Conservation (phyloP, 2,113 vertebrate species). For the Platysteira castanea region DNA sequence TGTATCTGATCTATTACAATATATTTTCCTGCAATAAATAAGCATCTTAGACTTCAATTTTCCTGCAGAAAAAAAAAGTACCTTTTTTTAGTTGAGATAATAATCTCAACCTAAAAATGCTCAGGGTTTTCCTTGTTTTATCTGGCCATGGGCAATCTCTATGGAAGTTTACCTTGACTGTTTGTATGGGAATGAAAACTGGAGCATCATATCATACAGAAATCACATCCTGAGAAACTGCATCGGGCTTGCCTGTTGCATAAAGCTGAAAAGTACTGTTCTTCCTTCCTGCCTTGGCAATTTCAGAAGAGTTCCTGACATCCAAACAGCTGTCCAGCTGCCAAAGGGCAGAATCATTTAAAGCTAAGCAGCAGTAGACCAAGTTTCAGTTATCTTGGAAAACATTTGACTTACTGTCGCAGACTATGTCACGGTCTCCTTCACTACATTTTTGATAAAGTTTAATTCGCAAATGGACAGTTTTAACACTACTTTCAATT, state of each 20-base stretch:
- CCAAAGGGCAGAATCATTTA: background rate
- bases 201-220: background rate
- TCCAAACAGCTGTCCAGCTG: background rate
- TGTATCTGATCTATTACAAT: background rate
- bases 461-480: background rate
- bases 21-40: background rate
- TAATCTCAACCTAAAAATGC: background rate
- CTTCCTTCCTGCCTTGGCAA: background rate
- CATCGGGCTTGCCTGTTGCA: background rate
- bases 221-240: background rate
- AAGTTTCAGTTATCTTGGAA: background rate
- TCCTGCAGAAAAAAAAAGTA: background rate
- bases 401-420: background rate
- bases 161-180: background rate
- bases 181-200: background rate
- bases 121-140: background rate
- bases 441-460: background rate
- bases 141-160: background rate
- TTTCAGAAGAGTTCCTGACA: background rate
- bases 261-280: background rate
- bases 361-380: background rate
- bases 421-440: background rate
- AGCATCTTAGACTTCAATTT: background rate
- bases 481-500: background rate
- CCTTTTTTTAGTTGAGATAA: background rate